phyloP scores from a whole-genome alignment of 2,113 vertebrate species.

The Sus scrofa region DNA sequence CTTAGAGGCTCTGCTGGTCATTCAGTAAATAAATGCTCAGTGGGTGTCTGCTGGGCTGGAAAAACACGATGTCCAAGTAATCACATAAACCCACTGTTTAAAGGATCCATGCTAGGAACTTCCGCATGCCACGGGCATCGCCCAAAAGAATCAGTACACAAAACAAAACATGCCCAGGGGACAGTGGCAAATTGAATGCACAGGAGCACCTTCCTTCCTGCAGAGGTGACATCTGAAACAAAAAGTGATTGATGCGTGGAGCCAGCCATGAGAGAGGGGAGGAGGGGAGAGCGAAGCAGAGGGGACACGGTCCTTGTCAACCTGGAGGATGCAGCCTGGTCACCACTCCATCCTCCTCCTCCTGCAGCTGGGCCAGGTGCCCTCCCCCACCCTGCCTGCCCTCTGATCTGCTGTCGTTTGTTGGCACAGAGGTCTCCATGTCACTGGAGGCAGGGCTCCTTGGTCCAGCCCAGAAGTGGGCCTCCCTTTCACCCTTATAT shows the following conservation, averaged over 20 bases:
- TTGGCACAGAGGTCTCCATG: neutral
- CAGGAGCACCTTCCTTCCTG: neutral
- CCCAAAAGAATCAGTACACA: neutral
- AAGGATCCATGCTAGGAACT: neutral
- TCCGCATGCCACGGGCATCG: too few species aligned
- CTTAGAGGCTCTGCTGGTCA: neutral
- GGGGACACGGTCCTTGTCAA: neutral
- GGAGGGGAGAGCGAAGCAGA: fast-evolving
- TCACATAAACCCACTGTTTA: neutral
- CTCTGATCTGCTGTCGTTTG: neutral
- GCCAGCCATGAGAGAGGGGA: neutral
- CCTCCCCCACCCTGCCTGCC: fast-evolving
- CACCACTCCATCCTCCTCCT: neutral
- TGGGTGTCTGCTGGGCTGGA: neutral
- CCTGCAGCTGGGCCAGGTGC: too few species aligned
- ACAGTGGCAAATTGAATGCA: neutral
- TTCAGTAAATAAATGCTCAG: neutral
- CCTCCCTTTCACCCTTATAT: neutral
- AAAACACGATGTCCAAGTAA: too few species aligned
- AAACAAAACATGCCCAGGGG: neutral
- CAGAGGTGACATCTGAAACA: neutral
- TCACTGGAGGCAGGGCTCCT: neutral
- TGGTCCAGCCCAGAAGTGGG: neutral
- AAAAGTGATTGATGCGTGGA: neutral
- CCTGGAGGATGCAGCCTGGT: neutral